Conservation (phyloP, 2,113 vertebrate species). For the Hydrolagus affinis region DNA sequence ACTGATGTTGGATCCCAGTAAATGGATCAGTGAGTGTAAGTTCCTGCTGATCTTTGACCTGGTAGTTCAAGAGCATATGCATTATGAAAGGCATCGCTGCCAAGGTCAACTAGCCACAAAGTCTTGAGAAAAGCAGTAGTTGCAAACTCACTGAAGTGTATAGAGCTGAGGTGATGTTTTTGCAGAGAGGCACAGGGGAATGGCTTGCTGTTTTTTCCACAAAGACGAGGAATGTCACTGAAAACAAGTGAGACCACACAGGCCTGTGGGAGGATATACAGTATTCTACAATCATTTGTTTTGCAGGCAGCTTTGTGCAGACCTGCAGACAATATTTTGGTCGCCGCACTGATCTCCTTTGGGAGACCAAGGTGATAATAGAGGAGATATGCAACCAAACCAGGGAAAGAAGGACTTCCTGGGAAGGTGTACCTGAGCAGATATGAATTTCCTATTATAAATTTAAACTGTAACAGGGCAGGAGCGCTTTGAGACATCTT, state of each 20-base stretch:
- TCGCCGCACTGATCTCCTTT: too few relatives aligned
- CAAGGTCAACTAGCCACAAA: neutral
- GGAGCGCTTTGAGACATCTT: too few relatives aligned
- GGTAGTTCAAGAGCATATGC: neutral
- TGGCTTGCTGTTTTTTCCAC: neutral
- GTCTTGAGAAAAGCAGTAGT: neutral
- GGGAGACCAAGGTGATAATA: too few relatives aligned
- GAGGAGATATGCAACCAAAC: too few relatives aligned
- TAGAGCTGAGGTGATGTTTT: neutral
- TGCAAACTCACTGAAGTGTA: neutral
- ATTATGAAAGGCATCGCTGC: neutral
- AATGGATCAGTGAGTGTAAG: slow-evolving; percentile 95
- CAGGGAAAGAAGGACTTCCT: too few relatives aligned
- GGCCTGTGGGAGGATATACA: neutral
- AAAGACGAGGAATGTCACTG: neutral
- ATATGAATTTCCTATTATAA: too few relatives aligned
- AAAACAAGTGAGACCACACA: neutral
- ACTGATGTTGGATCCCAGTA: slow-evolving; percentile 91
- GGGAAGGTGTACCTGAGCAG: too few relatives aligned
- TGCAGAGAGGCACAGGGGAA: neutral
- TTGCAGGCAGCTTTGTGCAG: neutral
- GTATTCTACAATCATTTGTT: neutral
- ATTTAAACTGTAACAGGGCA: too few relatives aligned
- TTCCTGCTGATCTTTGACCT: neutral
- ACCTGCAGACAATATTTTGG: neutral